Conservation (phyloP, 2,113 vertebrate genomes). For the Noctilio leporinus region DNA sequence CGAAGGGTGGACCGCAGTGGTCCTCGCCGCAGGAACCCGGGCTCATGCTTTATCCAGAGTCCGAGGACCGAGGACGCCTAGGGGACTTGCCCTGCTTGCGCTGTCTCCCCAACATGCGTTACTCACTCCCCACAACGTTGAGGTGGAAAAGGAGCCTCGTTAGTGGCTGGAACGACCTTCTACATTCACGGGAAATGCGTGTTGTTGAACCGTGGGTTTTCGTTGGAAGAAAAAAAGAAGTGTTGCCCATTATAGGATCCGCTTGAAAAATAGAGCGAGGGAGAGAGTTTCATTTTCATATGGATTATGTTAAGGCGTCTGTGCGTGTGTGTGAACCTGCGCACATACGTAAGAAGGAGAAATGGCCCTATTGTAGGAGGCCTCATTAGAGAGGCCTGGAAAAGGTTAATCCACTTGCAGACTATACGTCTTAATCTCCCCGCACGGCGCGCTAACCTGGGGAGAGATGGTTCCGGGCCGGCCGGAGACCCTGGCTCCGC, state of each 20-base stretch:
- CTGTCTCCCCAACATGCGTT: slow-evolving; percentile 29
- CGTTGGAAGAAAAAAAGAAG: slow-evolving; percentile 68
- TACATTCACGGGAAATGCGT: slow-evolving; percentile 69
- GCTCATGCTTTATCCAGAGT: background rate
- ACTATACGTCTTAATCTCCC: slow-evolving; percentile 84
- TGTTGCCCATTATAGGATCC: slow-evolving; percentile 71
- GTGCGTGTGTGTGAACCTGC: background rate
- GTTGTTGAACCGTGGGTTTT: slow-evolving; percentile 73
- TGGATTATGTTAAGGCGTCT: slow-evolving; percentile 79
- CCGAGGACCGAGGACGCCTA: background rate
- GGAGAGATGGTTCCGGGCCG: slow-evolving; percentile 56
- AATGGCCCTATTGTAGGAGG: slow-evolving; percentile 76
- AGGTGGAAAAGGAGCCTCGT: slow-evolving; percentile 65
- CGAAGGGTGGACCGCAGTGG: background rate
- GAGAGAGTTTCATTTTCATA: slow-evolving; percentile 77
- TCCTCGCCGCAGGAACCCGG: too few relatives aligned
- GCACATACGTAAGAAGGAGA: slow-evolving; percentile 74
- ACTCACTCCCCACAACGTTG: slow-evolving; percentile 43
- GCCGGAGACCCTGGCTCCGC: slow-evolving; percentile 73
- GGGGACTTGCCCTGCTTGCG: background rate
- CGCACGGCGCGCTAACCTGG: slow-evolving; percentile 60
- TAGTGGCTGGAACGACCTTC: slow-evolving; percentile 65
- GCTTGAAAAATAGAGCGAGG: slow-evolving; percentile 62
- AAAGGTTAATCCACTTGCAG: slow-evolving; percentile 83
- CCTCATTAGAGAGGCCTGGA: slow-evolving; percentile 83